These are phyloP conservation scores for Denticeps clupeoides DNA, from an alignment of 2,797 vertebrate genomes.

Conservation along the genomic window DNA sequence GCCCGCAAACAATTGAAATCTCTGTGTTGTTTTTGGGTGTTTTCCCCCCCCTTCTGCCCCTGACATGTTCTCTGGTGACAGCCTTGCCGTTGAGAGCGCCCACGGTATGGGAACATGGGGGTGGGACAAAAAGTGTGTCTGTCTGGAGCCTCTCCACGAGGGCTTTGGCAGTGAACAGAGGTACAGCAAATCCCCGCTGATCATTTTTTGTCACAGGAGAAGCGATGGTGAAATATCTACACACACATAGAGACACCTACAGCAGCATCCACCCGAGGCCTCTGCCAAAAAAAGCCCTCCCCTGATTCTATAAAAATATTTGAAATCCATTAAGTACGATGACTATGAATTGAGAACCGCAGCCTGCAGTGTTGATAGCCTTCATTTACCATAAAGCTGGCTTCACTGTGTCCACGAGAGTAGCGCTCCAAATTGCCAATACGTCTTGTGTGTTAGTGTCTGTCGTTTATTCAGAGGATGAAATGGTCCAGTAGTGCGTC, in stretches of 20 bases:
- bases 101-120: not conserved
- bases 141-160: not conserved
- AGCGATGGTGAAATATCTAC: conserved; percentile 18
- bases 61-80: conserved; percentile 35
- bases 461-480: conserved; percentile 37
- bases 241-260: no score
- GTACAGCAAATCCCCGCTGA: conserved; percentile 9
- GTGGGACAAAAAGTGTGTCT: not conserved
- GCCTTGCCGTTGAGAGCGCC: conserved; percentile 34
- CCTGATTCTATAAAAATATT: no score
- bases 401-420: no score
- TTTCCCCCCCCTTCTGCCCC: no score
- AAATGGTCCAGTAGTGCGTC: conserved; percentile 38
- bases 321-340: no score
- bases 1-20: conserved; percentile 54
- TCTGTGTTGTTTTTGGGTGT: conserved; percentile 51
- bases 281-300: no score
- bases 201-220: no score
- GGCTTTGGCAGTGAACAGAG: conserved; percentile 20
- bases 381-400: no score
- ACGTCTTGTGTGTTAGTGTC: conserved; percentile 22
- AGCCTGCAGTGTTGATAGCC: no score
- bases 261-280: no score
- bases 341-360: no score
- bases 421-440: conserved; percentile 35